Percentiles rank a stretch among this genome's conserved stretches.
These are phyloP conservation scores for Pelosia muscerda DNA, from an alignment of 2,888 invertebrate species.

Conservation along the genomic window DNA sequence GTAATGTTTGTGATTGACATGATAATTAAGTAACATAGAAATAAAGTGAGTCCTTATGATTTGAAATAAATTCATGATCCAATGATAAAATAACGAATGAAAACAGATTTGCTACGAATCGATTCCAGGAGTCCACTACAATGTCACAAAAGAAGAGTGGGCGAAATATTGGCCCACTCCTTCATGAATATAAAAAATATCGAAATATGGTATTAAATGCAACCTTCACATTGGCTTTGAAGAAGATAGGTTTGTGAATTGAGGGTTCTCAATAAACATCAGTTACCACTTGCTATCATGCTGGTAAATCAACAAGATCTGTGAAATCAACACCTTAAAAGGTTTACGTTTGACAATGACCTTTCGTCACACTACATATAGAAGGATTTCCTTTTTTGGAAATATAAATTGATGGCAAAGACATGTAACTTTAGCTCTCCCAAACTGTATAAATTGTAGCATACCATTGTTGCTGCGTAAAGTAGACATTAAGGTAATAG, in stretches of 20 bases:
- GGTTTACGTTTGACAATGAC: slow-evolving; percentile 29
- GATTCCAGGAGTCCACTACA: too few species aligned
- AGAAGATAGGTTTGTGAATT: background rate
- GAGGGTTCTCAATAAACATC: background rate
- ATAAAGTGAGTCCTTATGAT: too few species aligned
- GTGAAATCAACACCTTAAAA: slow-evolving; percentile 3
- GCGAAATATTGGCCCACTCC: too few species aligned
- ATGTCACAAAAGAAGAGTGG: too few species aligned
- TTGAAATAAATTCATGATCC: too few species aligned
- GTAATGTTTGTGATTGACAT: too few species aligned
- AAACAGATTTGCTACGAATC: too few species aligned
- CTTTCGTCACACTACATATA: background rate
- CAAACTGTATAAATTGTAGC: background rate
- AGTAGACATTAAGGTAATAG: background rate
- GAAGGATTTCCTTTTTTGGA: slow-evolving; percentile 4
- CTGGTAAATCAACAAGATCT: background rate
- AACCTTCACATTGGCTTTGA: background rate
- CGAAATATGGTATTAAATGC: background rate
- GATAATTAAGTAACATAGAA: too few species aligned
- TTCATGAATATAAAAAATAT: too few species aligned
- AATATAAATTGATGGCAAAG: background rate
- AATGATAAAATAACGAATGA: too few species aligned
- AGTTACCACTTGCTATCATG: background rate
- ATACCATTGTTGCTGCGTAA: background rate
- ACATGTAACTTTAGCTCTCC: background rate